These are phyloP conservation scores for Xylocopa sonorina DNA, from an alignment of 1,140 invertebrate genomes.

Conservation along the genomic window DNA sequence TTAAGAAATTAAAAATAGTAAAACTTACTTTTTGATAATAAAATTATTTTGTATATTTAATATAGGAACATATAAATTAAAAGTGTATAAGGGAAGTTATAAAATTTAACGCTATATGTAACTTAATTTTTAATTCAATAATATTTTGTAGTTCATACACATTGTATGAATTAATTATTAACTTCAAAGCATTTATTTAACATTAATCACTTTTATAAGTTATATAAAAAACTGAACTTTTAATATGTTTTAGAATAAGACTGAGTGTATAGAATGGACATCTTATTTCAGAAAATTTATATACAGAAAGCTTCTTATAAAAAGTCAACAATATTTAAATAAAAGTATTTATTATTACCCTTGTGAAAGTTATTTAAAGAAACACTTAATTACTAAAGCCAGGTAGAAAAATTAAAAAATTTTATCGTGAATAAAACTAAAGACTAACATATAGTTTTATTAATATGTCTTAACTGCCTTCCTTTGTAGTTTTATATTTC, in stretches of 20 bases:
- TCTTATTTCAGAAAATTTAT: background rate
- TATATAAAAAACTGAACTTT: background rate
- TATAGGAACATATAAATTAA: conserved; percentile 28
- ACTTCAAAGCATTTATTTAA: conserved; percentile 26
- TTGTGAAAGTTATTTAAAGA: background rate
- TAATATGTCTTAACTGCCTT: background rate
- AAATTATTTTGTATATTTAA: conserved; percentile 25
- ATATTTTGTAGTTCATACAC: background rate
- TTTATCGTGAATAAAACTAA: background rate
- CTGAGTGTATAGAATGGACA: background rate
- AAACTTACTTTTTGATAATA: conserved; percentile 25
- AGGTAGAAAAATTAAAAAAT: background rate
- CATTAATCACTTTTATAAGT: background rate
- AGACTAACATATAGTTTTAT: background rate
- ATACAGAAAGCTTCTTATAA: background rate
- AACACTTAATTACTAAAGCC: background rate
- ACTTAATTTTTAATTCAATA: conserved; percentile 10
- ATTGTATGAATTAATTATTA: background rate
- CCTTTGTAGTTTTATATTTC: background rate
- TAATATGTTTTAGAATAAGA: background rate
- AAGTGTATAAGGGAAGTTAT: background rate
- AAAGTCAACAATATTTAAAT: background rate
- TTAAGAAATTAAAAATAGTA: conserved; percentile 9
- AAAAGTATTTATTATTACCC: no score
- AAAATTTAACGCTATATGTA: background rate